Evolutionary conservation across 2,888 invertebrate species (phyloP), one percentile per base, ranked within the genome.

Genomic region (Mycogona germanica): DNA sequence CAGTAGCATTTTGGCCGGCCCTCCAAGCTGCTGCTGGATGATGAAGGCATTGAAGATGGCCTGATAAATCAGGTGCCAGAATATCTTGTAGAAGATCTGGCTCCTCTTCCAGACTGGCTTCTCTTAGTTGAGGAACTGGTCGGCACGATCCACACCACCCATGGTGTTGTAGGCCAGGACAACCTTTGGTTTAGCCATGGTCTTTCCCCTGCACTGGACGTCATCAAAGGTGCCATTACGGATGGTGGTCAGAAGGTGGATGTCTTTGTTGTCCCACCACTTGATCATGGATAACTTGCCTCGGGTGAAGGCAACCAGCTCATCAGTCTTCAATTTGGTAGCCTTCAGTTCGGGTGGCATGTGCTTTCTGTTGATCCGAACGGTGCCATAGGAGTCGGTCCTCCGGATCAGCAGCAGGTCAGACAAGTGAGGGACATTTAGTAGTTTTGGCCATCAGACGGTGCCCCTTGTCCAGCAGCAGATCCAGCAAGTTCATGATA

Each of bases 341-440:
- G 17, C 32, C 56, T 51, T 45, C 32, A 25, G n/a, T 46, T 47
- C 7, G 48, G 45, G 40, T 21, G 57, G 61, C 1, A 51, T 32
- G 25, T 58, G 37, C 38, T 58, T 58, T 38, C 60, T 37, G 32
- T 46, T 54, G 38, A 44, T 40, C 40, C 59, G 47, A 12, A 59
- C 44, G n/a, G 59, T 61, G 37, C 59, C 60, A 53, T 56, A 59
- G 1, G 55, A 42, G 45, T 60, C 56, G 17, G 60, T 59, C 23
- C 49, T 28, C 1, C 56, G 42, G 25, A 17, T 9, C 2, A 59
- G 23, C 2, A 58, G 41, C 5, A 49, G 38, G 26, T 57, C 50
- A 40, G 14, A 23, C 19, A 49, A 38, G n/a, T 49, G 23, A 14
- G 37, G 50, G 3, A n/a, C n/a, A n/a, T n/a, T n/a, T n/a, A n/a